Evolutionary conservation across 2,797 vertebrate species (phyloP).

Genomic region (Pygocentrus nattereri): DNA sequence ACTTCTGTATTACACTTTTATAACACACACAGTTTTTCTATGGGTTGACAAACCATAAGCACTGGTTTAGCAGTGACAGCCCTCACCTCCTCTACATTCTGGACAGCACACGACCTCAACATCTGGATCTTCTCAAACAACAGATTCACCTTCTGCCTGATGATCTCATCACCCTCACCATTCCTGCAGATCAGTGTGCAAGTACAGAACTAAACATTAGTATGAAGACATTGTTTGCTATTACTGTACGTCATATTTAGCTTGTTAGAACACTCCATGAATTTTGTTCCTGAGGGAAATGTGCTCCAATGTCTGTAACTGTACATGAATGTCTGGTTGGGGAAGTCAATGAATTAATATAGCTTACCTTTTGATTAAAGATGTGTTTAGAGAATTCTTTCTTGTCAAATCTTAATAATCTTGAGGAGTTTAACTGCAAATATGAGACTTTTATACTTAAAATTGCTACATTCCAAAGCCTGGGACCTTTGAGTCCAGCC

Average conservation of each 20-base stretch:
- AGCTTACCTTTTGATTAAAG: background rate
- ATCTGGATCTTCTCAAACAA: slow-evolving; percentile 93
- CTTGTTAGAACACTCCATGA: background rate
- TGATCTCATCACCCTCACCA: slow-evolving; percentile 88
- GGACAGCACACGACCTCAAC: slow-evolving; percentile 88
- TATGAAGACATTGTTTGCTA: background rate
- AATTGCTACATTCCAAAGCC: slow-evolving; percentile 65
- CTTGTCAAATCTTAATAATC: background rate
- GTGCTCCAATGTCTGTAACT: background rate
- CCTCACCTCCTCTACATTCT: slow-evolving; percentile 79
- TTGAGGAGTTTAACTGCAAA: background rate
- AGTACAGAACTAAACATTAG: slow-evolving; percentile 7
- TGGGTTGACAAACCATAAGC: background rate
- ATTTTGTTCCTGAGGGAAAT: background rate
- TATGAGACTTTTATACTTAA: background rate
- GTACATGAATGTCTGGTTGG: slow-evolving; percentile 34
- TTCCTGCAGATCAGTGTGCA: slow-evolving; percentile 77
- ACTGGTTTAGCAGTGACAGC: slow-evolving; percentile 20
- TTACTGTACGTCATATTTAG: background rate
- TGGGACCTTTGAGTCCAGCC: slow-evolving; percentile 60
- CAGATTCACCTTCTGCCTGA: slow-evolving; percentile 89
- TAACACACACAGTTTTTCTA: too few relatives aligned
- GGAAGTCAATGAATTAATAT: slow-evolving; percentile 5
- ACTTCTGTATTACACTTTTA: background rate
- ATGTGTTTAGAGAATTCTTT: background rate